Conservation (phyloP, 2,113 vertebrate genomes). For the Albula goreensis region DNA sequence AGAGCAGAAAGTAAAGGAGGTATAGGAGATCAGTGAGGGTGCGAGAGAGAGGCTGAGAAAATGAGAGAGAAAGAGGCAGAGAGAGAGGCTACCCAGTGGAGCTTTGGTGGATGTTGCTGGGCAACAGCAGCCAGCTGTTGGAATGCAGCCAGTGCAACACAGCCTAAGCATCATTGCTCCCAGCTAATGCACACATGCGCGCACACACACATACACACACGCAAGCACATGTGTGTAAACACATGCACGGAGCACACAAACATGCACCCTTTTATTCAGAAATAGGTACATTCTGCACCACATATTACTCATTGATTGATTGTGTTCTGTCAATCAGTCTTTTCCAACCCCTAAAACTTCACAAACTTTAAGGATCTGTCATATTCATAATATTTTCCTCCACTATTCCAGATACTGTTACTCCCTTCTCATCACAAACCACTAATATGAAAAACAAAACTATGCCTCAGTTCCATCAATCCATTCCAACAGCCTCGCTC, state of each 20-base stretch:
- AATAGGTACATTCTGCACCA: neutral
- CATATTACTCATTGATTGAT: neutral
- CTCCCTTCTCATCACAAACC: neutral
- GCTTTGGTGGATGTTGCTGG: slow-evolving; percentile 28
- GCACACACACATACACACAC: neutral
- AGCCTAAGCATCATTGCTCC: neutral
- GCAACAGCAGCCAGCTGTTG: slow-evolving; percentile 28
- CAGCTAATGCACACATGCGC: neutral
- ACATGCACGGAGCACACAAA: neutral
- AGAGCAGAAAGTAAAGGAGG: neutral
- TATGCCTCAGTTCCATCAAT: neutral
- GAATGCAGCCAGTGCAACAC: slow-evolving; percentile 20
- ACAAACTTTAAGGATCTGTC: neutral
- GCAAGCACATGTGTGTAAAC: neutral
- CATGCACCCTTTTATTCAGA: neutral
- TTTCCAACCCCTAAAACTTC: neutral
- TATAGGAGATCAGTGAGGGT: neutral
- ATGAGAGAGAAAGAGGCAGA: neutral
- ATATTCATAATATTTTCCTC: neutral
- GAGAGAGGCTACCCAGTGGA: slow-evolving; percentile 12
- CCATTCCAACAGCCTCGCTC: neutral
- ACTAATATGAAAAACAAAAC: neutral
- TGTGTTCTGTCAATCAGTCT: neutral
- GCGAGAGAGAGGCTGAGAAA: neutral
- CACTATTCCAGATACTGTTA: neutral